phyloP scores from a whole-genome alignment of 2,888 invertebrate genomes.

The Patella caerulea region DNA sequence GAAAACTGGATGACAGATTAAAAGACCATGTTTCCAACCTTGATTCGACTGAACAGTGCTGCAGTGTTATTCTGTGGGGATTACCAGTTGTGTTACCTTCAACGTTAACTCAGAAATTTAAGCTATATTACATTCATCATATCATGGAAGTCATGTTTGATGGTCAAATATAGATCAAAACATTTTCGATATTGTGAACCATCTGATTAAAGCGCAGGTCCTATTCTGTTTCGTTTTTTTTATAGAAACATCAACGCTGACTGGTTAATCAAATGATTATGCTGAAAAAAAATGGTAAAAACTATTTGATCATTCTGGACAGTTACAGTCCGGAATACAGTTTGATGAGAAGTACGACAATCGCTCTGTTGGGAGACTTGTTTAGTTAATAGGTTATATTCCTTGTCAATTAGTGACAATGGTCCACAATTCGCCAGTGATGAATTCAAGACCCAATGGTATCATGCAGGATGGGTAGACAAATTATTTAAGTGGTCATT shows the following conservation, averaged over 20 bases:
- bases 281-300: too few relatives aligned
- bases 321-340: slow-evolving; percentile 50
- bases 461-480: background rate
- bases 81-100: background rate
- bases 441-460: background rate
- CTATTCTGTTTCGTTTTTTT: too few relatives aligned
- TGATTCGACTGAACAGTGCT: slow-evolving; percentile 5
- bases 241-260: too few relatives aligned
- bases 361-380: slow-evolving; percentile 70
- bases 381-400: slow-evolving; percentile 51
- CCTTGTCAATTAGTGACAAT: slow-evolving; percentile 60
- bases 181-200: background rate
- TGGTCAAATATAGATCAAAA: slow-evolving; percentile 8
- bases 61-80: slow-evolving; percentile 11
- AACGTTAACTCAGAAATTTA: background rate
- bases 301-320: too few relatives aligned
- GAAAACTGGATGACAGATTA: slow-evolving; percentile 9
- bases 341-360: slow-evolving; percentile 19
- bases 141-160: slow-evolving; percentile 14
- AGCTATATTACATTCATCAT: background rate
- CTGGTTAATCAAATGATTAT: too few relatives aligned
- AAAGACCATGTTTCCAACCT: slow-evolving; percentile 9
- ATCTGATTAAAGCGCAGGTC: too few relatives aligned
- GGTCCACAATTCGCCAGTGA: background rate
- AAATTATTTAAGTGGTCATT: background rate